Conservation (phyloP, 2,797 vertebrate genomes). For the Hippoglossus hippoglossus region DNA sequence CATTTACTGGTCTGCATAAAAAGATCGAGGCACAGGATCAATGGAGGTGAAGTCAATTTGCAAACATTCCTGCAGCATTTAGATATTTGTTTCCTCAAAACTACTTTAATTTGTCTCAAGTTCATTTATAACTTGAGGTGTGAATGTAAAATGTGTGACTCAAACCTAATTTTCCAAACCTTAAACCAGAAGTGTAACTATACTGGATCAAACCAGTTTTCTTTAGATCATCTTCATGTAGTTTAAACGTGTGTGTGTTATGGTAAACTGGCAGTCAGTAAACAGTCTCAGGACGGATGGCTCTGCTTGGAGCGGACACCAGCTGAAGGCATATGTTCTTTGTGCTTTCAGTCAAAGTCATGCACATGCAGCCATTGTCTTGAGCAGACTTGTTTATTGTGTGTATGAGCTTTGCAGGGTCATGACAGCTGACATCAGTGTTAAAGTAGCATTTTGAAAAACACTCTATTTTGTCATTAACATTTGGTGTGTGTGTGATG, state of each 20-base stretch:
- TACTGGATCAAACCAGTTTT: too few relatives aligned
- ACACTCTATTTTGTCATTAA: not conserved
- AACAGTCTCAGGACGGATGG: not conserved
- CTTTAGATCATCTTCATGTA: not conserved
- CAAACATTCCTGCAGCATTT: too few relatives aligned
- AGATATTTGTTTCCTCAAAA: too few relatives aligned
- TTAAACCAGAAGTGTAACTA: not conserved
- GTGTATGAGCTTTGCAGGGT: constrained; percentile 12
- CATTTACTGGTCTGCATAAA: too few relatives aligned
- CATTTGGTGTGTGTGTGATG: constrained; percentile 34
- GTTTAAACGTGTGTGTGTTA: not conserved
- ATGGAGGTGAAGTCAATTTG: too few relatives aligned
- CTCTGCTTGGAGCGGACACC: not conserved
- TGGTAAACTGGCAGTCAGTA: not conserved
- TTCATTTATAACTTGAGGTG: not conserved
- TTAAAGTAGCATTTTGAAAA: constrained; percentile 24
- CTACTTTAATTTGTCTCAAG: too few relatives aligned
- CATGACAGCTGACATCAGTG: not conserved
- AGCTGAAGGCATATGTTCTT: constrained; percentile 9
- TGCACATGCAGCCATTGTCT: not conserved
- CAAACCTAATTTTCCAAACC: not conserved
- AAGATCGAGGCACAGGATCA: too few relatives aligned
- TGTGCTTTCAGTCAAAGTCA: constrained; percentile 30
- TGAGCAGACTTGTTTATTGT: constrained; percentile 5
- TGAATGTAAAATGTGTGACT: not conserved